Base-by-base conservation (phyloP, 1,140 invertebrate species). In the Melitaea cinxia region DNA sequence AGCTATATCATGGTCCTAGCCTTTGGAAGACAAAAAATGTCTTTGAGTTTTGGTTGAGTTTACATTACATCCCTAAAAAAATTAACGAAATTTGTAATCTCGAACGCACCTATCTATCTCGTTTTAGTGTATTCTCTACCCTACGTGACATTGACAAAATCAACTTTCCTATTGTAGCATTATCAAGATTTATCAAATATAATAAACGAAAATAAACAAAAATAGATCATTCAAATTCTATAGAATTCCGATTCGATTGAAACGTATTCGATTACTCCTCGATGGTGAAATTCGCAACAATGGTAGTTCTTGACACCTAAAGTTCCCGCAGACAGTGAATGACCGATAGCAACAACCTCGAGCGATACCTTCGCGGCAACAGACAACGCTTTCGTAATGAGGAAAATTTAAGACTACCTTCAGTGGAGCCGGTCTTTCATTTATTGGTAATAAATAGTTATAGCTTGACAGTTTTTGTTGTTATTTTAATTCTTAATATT, bases 341-440 rank as follows among this genome's bases (percentile, higher is more conserved):
- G 81, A 83, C 74, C 75, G 73, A 82, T 83, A 75, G 68, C 75
- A 72, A 69, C 72, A 76, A 62, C 60, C 68, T 68, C 67, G 55
- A 68, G 71, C 70, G 73, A 72, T 74, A 75, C 70, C 56, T 64
- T 52, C 63, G 55, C 63, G 63, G 37, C 28, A 47, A 61, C 55
- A 59, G 58, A 67, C 68, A 59, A 62, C 57, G 35, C 65, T 68
- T 72, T 72, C 60, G 60, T 54, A 55, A 54, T 24, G 26, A 61
- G 24, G 47, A 56, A 56, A 42, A 63, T 6, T 47, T 55, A 64
- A 23, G 53, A 42, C 42, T 35, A 23, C 30, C 52, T 9, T 55
- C 17, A 26, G 24, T 42, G 23, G n/a, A 2, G 9, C 26, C 37
- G 1, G 37, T 17, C 7, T 42, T n/a, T 37, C 4, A 12, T 2